Base-by-base conservation (phyloP, 2,113 vertebrate genomes). In the Equus quagga region DNA sequence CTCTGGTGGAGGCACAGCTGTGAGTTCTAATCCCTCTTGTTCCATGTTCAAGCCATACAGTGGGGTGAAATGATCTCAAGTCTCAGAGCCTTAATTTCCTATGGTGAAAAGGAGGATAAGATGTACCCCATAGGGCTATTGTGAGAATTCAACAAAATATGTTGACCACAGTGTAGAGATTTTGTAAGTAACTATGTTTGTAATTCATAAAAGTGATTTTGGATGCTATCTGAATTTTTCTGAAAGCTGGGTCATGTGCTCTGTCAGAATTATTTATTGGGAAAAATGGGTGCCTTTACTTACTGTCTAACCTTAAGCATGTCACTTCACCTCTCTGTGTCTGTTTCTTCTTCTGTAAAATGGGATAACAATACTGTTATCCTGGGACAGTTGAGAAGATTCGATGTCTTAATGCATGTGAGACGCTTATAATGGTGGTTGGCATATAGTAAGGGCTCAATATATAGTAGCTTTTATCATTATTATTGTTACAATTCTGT, bases 401-500 rank as follows among this genome's bases (percentile, higher is more conserved):
- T n/a, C 72, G 31, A 5, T 23, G 14, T 90, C 87, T 94, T 85
- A 54, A 18, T 19, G 10, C 12, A 17, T 3, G 10, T 75, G 65
- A 31, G 64, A 73, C 80, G 65, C 28, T 73, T 65, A 46, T 72
- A 6, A 41, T 56, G 69, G 44, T 69, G 33, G 8, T 15, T 72
- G n/a, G 46, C 41, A 80, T 31, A 14, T 1, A 62, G 49, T 41
- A 31, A 62, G n/a, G 6, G 23, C 17, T 73, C 28, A 26, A 7
- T 75, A 41, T 44, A 58, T 13, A 94, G 93, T 97, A 87, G 96
- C 92, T 98, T 98, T 97, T 81, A 78, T 93, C 97, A 93, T 98
- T 65, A 97, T 93, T 95, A 69, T 97, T 96, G 97, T 97, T 98
- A 93, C 95, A 97, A 91, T 97, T 54, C 95, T 98, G 96, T 83